Evolutionary conservation across 2,113 vertebrate species (phyloP), one percentile per base, ranked within the genome.

Genomic region (Chaenogobius annularis): DNA sequence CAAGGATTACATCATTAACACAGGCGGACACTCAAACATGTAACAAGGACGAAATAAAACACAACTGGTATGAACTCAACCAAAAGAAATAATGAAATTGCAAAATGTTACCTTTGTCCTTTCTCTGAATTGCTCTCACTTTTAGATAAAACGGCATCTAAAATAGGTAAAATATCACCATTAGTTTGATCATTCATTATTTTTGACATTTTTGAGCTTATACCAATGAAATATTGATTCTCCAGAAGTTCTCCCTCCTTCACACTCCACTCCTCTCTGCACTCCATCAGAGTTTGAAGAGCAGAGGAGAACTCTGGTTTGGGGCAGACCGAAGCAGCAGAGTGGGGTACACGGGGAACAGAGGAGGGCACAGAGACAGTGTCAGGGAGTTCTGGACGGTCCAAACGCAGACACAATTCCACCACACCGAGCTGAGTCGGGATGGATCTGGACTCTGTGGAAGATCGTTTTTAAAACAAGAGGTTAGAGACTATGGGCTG

Each of bases 361-460:
- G 68, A 78, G 13, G 71, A 0, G 0, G 78, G 68, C 74, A 74
- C 56, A 55, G 68, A 1, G 59, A 44, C 40, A 55, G 37, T 48
- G 72, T 61, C 1, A 3, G 70, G 69, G 68, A 92, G 88, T 15
- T 86, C 74, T 77, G 91, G 90, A 7, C 78, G 73, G 44, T 98
- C 96, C 3, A 98, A 85, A 44, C 92, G 90, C 72, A 97, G 81
- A 83, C 97, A 98, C 14, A 91, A 10, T 58, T 92, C 89, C 74
- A 98, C 82, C 0, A 0, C 82, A 48, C 7, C 81, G 75, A 96
- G 83, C 93, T 91, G 93, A 11, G 1, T 31, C 69, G 88, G 23
- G 2, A 61, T 14, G 14, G 26, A 61, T 17, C 14, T 61, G 14
- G 14, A 8, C 23, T 61, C 58, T 61, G 58, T 17, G 23, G 23